A percentile compares a stretch with the other conserved stretches of the same genome.
phyloP scores from a whole-genome alignment of 2,113 vertebrate genomes.

The Dromaius novaehollandiae region DNA sequence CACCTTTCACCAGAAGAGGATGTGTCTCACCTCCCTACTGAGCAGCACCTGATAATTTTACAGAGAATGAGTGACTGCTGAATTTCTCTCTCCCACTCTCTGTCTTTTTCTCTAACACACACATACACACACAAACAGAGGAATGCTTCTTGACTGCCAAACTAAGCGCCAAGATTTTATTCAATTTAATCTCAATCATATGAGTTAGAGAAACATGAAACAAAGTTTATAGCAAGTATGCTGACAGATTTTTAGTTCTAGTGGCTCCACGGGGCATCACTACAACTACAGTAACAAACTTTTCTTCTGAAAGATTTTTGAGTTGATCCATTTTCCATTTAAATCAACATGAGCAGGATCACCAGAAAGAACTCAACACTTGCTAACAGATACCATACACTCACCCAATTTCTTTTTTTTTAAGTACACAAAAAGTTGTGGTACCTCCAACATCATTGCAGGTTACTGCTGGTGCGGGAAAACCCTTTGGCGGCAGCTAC shows the following conservation, averaged over 20 bases:
- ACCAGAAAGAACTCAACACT: conserved; percentile 46
- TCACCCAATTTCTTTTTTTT: conserved; percentile 7
- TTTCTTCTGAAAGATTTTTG: conserved; percentile 51
- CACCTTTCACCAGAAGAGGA: background rate
- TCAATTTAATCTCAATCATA: conserved; percentile 65
- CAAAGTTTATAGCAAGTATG: conserved; percentile 47
- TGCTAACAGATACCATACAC: conserved; percentile 54
- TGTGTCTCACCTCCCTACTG: conserved; percentile 26
- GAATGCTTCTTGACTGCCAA: conserved; percentile 55
- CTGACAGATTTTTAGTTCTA: conserved; percentile 53
- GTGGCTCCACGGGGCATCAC: conserved; percentile 45
- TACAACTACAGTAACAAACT: background rate
- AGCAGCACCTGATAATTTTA: conserved; percentile 60
- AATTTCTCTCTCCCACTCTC: background rate
- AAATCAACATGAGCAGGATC: conserved; percentile 38
- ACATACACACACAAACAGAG: background rate
- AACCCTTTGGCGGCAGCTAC: background rate
- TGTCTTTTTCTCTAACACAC: background rate
- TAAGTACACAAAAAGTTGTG: conserved; percentile 47
- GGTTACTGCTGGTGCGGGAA: conserved; percentile 7
- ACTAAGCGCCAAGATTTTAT: conserved; percentile 52
- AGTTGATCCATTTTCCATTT: conserved; percentile 41
- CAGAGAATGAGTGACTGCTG: background rate
- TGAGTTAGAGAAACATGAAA: conserved; percentile 50
- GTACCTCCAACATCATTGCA: conserved; percentile 41